These are phyloP conservation scores for Zophobas morio DNA, from an alignment of 1,140 invertebrate species.

Conservation along the genomic window DNA sequence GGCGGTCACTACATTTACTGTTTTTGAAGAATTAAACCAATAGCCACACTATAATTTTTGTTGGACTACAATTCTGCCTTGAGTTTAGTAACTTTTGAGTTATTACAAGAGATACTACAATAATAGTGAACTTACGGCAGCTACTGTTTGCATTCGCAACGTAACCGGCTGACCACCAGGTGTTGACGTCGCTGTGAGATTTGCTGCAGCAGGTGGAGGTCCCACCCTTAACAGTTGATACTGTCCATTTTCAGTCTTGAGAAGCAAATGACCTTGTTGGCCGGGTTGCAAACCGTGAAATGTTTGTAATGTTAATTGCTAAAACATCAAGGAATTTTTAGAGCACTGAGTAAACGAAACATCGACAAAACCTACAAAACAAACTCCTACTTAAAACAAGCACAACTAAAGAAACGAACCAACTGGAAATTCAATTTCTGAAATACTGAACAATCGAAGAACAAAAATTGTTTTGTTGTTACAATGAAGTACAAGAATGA, in stretches of 20 bases:
- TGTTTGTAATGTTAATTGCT: slow-evolving; percentile 86
- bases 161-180: slow-evolving; percentile 66
- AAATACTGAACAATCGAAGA: not conserved
- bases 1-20: no score
- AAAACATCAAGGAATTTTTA: slow-evolving; percentile 53
- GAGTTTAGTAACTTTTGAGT: no score
- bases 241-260: slow-evolving; percentile 96
- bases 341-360: not conserved
- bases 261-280: slow-evolving; percentile 87
- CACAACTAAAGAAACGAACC: slow-evolving; percentile 7
- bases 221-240: slow-evolving; percentile 92
- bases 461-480: slow-evolving; percentile 10
- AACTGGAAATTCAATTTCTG: not conserved
- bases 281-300: slow-evolving; percentile 86
- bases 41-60: no score
- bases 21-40: no score
- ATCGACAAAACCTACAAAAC: slow-evolving; percentile 22
- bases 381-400: slow-evolving; percentile 17
- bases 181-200: slow-evolving; percentile 74
- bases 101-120: no score
- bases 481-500: not conserved
- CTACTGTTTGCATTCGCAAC: slow-evolving; percentile 72
- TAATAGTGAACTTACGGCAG: slow-evolving; percentile 67
- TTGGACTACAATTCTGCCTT: no score
- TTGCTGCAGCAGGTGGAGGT: slow-evolving; percentile 75